These are phyloP conservation scores for Rhyacophila evoluta DNA, from an alignment of 2,888 invertebrate species.

Conservation along the genomic window DNA sequence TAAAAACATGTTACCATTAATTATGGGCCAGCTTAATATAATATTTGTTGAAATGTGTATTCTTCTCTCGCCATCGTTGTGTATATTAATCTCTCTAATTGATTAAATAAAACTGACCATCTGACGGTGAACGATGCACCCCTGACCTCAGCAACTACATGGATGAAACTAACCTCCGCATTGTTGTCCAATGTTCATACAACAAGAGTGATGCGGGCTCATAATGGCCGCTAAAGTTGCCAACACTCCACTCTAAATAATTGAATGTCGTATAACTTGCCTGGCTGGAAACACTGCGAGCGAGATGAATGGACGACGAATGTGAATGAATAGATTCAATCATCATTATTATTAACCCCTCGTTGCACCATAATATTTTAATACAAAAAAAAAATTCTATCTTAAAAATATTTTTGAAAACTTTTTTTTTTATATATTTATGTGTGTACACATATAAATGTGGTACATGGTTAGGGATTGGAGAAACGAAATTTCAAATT, in stretches of 20 bases:
- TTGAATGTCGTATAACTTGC: slow-evolving; percentile 46
- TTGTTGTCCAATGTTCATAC: slow-evolving; percentile 26
- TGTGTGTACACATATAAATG: neutral
- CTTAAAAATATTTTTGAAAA: neutral
- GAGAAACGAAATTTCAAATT: too few species aligned
- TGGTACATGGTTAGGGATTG: too few species aligned
- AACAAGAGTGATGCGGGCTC: slow-evolving; percentile 47
- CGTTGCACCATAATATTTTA: neutral
- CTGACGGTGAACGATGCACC: neutral
- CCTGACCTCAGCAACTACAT: neutral
- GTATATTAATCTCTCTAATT: too few species aligned
- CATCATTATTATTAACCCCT: neutral
- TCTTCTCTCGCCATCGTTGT: too few species aligned
- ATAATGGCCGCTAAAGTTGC: slow-evolving; percentile 50
- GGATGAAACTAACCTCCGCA: neutral
- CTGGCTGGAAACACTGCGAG: neutral
- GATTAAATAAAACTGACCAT: neutral
- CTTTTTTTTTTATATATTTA: neutral
- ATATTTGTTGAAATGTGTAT: too few species aligned
- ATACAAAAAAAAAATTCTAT: neutral
- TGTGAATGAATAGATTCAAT: slow-evolving; percentile 22
- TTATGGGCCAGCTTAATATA: too few species aligned
- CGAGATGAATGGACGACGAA: slow-evolving; percentile 28
- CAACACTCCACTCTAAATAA: slow-evolving; percentile 49
- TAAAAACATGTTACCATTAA: too few species aligned